Base-by-base conservation (phyloP, 2,797 vertebrate genomes). In the Parauchenoglanis punctatus region DNA sequence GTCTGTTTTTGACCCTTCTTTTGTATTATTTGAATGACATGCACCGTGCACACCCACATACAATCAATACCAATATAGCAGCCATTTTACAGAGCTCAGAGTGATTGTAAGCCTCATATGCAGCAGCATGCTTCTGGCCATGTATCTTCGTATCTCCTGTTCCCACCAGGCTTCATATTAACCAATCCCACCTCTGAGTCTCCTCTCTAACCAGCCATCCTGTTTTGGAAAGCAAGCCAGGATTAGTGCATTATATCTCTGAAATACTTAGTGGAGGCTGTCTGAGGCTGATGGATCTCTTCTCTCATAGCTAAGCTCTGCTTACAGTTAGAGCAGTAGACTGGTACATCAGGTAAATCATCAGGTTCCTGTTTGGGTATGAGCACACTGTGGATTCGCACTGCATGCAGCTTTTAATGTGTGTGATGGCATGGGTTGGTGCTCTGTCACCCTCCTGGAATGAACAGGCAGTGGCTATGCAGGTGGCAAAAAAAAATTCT, bases 401-500 rank as follows among this genome's bases (percentile, higher is more conserved):
- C 81, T 67, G 84, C 18, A 52, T 81, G 83, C 78, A 54, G 77
- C 73, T 59, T 83, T 85, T 81, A 83, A 82, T 77, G 59, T 63
- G 67, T 61, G 40, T 4, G 23, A n/a, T 80, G 70, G 18, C 54
- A 49, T 81, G 72, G 18, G 15, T 40, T 46, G n/a, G 25, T 52
- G 54, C 40, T 72, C 49, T 54, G 61, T 82, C 82, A 20, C 40
- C 49, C 83, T 58, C 44, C 65, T 81, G 85, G 78, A 85, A 86
- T 77, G 61, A 70, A 86, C 61, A 85, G 46, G 44, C 72, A 65
- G 67, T 49, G 72, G 46, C 54, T 67, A 73, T 84, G 68, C 76
- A 61, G 87, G 77, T 85, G 4, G 81, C 63, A 86, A 86, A 67
- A 86, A 67, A 86, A 77, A 91, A 85, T 82, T 70, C 68, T 78